phyloP scores from a whole-genome alignment of 2,888 invertebrate species.

The Metellina segmentata region DNA sequence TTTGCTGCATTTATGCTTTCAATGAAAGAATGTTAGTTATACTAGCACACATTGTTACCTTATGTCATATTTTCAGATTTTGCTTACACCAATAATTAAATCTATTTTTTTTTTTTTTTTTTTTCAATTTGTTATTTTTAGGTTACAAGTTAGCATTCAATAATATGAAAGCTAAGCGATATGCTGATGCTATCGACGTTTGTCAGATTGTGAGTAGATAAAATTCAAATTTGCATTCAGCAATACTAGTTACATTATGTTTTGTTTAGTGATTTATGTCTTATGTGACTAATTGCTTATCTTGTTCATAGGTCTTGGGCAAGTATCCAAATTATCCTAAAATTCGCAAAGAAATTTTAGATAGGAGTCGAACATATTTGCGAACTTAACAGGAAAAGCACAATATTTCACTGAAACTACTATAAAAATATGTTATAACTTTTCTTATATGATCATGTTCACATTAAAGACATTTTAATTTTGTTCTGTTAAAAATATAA shows the following conservation, averaged over 20 bases:
- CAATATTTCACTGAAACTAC: no score
- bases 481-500: no score
- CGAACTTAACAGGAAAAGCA: slow-evolving; percentile 79
- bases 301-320: slow-evolving; percentile 85
- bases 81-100: neutral
- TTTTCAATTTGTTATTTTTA: slow-evolving; percentile 78
- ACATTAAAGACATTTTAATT: no score
- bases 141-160: slow-evolving; percentile 95
- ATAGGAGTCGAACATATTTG: slow-evolving; percentile 85
- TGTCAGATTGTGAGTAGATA: slow-evolving; percentile 85
- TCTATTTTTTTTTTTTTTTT: neutral
- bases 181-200: slow-evolving; percentile 95
- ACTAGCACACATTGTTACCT: neutral
- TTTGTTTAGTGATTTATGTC: slow-evolving; percentile 12
- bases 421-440: no score
- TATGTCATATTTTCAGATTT: neutral
- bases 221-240: neutral
- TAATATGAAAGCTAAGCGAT: slow-evolving; percentile 92
- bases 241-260: neutral
- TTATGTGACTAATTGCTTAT: slow-evolving; percentile 17
- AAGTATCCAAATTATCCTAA: slow-evolving; percentile 93
- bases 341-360: slow-evolving; percentile 94
- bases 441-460: no score
- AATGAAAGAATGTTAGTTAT: neutral
- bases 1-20: neutral